phyloP scores from a whole-genome alignment of 2,888 invertebrate species.

The Sphaerophoria taeniata region DNA sequence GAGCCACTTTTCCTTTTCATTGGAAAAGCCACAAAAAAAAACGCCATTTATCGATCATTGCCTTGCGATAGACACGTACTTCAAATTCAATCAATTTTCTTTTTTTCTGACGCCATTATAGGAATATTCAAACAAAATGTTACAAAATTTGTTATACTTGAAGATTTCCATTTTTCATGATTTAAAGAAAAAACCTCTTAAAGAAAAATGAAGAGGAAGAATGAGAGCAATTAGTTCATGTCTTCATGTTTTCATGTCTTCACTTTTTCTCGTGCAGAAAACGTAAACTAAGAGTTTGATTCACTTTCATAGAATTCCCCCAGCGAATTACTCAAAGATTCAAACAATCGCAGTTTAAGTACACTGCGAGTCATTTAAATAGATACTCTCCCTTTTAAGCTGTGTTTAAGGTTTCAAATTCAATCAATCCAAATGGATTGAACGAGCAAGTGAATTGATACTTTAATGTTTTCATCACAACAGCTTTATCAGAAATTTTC shows the following conservation, averaged over 20 bases:
- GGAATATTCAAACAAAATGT: neutral
- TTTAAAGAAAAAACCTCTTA: neutral
- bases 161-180: neutral
- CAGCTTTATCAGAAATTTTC: neutral
- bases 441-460: too few species aligned
- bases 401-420: too few species aligned
- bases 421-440: too few species aligned
- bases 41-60: constrained; percentile 15
- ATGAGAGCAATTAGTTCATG: constrained; percentile 1
- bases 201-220: neutral
- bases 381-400: too few species aligned
- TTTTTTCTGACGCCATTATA: neutral
- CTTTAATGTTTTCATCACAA: too few species aligned
- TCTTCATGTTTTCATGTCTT: neutral
- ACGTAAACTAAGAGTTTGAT: constrained; percentile 7
- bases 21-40: neutral
- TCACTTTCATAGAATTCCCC: neutral
- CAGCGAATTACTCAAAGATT: neutral
- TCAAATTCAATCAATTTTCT: neutral
- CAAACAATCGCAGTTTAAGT: neutral
- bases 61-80: constrained; percentile 10
- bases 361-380: neutral
- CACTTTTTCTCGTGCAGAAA: neutral
- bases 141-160: neutral
- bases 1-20: constrained; percentile 4